These are phyloP conservation scores for Prinia subflava DNA, from an alignment of 2,113 vertebrate genomes.

Conservation along the genomic window DNA sequence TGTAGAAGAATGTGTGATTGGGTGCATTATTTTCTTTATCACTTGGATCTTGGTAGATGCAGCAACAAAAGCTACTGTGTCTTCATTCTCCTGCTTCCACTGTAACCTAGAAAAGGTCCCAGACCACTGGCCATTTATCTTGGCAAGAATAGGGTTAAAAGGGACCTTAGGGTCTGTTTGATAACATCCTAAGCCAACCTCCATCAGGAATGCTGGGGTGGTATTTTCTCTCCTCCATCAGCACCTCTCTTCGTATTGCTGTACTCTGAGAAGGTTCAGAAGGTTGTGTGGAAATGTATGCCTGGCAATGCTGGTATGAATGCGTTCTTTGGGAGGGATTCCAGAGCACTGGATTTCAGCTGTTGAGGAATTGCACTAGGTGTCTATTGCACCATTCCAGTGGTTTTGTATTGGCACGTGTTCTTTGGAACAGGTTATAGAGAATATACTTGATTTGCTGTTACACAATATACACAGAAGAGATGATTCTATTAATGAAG, in stretches of 20 bases:
- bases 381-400: not conserved
- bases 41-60: not conserved
- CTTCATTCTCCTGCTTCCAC: not conserved
- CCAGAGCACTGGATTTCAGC: not conserved
- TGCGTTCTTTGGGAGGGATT: not conserved
- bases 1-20: not conserved
- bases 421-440: not conserved
- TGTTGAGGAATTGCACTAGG: not conserved
- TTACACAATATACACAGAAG: not conserved
- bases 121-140: not conserved
- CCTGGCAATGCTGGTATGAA: not conserved
- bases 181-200: not conserved
- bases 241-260: not conserved
- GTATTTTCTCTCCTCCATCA: not conserved
- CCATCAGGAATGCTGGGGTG: not conserved
- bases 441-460: not conserved
- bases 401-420: not conserved
- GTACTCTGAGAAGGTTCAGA: not conserved
- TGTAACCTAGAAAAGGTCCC: not conserved
- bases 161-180: not conserved
- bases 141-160: not conserved
- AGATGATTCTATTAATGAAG: not conserved
- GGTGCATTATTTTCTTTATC: not conserved
- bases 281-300: not conserved
- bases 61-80: not conserved